A percentile compares a stretch with the other conserved stretches of the same genome.
Conservation (phyloP, 2,113 vertebrate genomes). For the Zootoca vivipara region DNA sequence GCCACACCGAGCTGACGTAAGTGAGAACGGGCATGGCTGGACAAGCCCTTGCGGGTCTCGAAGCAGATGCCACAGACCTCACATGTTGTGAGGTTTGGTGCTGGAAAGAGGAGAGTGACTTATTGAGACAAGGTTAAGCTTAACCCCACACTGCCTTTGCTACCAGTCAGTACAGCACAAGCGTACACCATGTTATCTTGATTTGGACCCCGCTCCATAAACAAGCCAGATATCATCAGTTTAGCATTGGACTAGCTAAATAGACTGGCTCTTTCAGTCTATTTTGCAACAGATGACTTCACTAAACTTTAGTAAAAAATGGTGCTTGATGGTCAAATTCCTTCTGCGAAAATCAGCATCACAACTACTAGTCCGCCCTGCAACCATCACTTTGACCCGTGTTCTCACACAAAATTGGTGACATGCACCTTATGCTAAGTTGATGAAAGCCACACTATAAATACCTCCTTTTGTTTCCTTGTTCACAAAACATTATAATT, state of each 20-base stretch:
- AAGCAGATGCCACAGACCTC: slow-evolving; percentile 89
- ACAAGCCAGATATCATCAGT: neutral
- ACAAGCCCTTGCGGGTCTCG: slow-evolving; percentile 88
- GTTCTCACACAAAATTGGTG: slow-evolving; percentile 1
- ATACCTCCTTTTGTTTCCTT: neutral
- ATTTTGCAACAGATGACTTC: neutral
- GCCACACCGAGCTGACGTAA: slow-evolving; percentile 88
- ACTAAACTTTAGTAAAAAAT: neutral
- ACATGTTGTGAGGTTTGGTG: slow-evolving; percentile 84
- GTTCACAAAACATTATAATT: neutral
- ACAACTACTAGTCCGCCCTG: neutral
- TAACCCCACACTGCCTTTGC: slow-evolving; percentile 18
- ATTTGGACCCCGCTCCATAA: neutral
- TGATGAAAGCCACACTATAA: neutral
- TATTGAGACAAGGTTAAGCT: slow-evolving; percentile 36
- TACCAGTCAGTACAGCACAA: slow-evolving; percentile 11
- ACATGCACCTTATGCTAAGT: neutral
- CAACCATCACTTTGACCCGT: neutral
- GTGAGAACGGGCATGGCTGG: slow-evolving; percentile 92
- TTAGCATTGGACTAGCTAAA: neutral
- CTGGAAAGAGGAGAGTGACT: slow-evolving; percentile 61
- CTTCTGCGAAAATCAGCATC: neutral
- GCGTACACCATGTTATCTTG: neutral
- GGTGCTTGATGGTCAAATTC: neutral
- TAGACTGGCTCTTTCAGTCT: neutral